A percentile compares a stretch with the other conserved stretches of the same genome.
These are phyloP conservation scores for Sinonovacula constricta DNA, from an alignment of 1,140 invertebrate genomes.

Conservation along the genomic window DNA sequence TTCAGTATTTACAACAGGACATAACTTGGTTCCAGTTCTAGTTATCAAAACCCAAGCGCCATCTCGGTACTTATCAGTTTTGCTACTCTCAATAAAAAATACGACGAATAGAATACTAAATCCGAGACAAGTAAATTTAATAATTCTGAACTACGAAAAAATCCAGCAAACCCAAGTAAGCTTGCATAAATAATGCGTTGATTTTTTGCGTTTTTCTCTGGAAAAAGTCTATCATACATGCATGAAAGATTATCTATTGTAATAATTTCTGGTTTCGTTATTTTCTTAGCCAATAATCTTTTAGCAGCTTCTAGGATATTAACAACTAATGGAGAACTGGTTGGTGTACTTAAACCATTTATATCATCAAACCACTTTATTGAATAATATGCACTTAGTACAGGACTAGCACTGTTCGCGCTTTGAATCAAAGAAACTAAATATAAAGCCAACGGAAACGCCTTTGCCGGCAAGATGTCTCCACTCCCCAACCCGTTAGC, in stretches of 20 bases:
- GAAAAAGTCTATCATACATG: neutral
- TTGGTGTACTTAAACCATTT: neutral
- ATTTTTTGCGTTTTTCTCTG: conserved; percentile 12
- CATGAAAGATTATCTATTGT: neutral
- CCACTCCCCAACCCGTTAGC: conserved; percentile 1
- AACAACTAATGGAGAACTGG: neutral
- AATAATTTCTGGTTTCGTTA: neutral
- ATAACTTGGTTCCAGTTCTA: conserved; percentile 14
- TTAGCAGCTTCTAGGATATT: conserved; percentile 4
- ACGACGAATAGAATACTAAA: neutral
- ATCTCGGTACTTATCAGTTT: conserved; percentile 28
- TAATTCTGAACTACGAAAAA: conserved; percentile 26
- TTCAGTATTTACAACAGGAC: conserved; percentile 10
- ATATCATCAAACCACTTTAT: conserved; percentile 1
- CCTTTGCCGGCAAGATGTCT: conserved; percentile 5
- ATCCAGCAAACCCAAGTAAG: conserved; percentile 29
- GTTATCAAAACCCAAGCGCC: conserved; percentile 22
- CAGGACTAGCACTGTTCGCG: no score
- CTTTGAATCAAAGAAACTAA: conserved; percentile 7
- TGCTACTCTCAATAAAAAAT: conserved; percentile 25
- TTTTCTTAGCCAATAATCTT: neutral
- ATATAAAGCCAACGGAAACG: conserved; percentile 33
- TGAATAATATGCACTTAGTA: neutral
- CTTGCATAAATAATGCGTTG: conserved; percentile 24
- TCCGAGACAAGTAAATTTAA: conserved; percentile 3